These are phyloP conservation scores for Channallabes apus DNA, from an alignment of 2,797 vertebrate genomes.

Conservation along the genomic window DNA sequence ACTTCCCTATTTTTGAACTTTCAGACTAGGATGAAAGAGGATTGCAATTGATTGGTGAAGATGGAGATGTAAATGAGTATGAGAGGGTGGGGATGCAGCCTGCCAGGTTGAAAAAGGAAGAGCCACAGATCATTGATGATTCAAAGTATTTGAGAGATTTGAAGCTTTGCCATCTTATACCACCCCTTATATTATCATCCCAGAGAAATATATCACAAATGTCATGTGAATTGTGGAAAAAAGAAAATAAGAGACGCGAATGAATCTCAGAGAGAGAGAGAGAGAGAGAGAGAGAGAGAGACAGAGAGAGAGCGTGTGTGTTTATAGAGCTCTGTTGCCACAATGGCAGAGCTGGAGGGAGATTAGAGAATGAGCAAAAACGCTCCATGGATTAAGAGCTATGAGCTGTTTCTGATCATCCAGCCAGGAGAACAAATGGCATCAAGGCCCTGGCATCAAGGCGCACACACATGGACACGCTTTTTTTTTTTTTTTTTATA, in stretches of 20 bases:
- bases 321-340: not conserved
- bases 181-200: slow-evolving; percentile 22
- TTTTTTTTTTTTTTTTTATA: too few relatives aligned
- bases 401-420: slow-evolving; percentile 67
- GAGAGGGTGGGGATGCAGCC: not conserved
- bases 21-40: slow-evolving; percentile 26
- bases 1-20: slow-evolving; percentile 43
- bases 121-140: slow-evolving; percentile 21
- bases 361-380: slow-evolving; percentile 60
- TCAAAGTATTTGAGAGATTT: slow-evolving; percentile 1
- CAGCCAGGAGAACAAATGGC: slow-evolving; percentile 58
- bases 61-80: slow-evolving; percentile 40
- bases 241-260: not conserved
- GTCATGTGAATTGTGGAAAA: slow-evolving; percentile 1
- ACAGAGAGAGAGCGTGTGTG: slow-evolving; percentile 21
- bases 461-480: slow-evolving; percentile 13
- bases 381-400: slow-evolving; percentile 46
- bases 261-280: not conserved
- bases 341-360: slow-evolving; percentile 52
- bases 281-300: not conserved
- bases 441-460: not conserved
- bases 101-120: slow-evolving; percentile 3
- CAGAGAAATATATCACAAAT: slow-evolving; percentile 11
- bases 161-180: not conserved
- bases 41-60: slow-evolving; percentile 39